Base-by-base conservation (phyloP, 2,797 vertebrate genomes). In the Gymnoscopelus microlampas region DNA sequence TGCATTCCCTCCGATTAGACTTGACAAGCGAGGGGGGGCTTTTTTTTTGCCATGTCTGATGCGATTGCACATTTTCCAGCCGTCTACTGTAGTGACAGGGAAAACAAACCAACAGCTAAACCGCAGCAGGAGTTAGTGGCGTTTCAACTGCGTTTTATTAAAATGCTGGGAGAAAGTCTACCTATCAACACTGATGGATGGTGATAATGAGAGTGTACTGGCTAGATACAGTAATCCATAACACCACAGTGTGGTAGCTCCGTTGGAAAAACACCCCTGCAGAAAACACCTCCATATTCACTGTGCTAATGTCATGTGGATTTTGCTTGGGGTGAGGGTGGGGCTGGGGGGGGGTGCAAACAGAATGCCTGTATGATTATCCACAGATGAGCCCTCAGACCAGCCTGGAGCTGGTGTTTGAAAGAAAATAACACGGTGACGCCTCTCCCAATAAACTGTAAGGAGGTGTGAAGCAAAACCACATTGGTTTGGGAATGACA, bases 51-150 rank as follows among this genome's bases (percentile, higher is more conserved):
- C 2, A n/a, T 32, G 60, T 77, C 78, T 77, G 64, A 78, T 66
- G 53, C 1, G 9, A 80, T 56, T 62, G 79, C 55, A 56, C 77
- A 66, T n/a, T 66, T 78, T 82, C 70, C 53, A 73, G 54, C 47
- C 35, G 12, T 78, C 71, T 77, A 66, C 67, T 50, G 60, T n/a
- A 35, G 58, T 71, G 79, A 77, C 74, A 76, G 61, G 68, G 58
- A 77, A 87, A 86, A 79, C 73, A 83, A 88, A 84, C 49, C 57
- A n/a, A 50, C 26, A 53, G 67, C 63, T 67, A 70, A 70, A 62
- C 62, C 57, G 8, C 70, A 79, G 53, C 64, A 57, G 64, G 64
- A 76, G 35, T 71, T 72, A 70, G 60, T 58, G 53, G 55, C 26
- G 15, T 67, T 65, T 78, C 35, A 81, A 51, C 68, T 59, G 47